Evolutionary conservation across 2,113 vertebrate species (phyloP).

Genomic region (Coptodon rendalli): DNA sequence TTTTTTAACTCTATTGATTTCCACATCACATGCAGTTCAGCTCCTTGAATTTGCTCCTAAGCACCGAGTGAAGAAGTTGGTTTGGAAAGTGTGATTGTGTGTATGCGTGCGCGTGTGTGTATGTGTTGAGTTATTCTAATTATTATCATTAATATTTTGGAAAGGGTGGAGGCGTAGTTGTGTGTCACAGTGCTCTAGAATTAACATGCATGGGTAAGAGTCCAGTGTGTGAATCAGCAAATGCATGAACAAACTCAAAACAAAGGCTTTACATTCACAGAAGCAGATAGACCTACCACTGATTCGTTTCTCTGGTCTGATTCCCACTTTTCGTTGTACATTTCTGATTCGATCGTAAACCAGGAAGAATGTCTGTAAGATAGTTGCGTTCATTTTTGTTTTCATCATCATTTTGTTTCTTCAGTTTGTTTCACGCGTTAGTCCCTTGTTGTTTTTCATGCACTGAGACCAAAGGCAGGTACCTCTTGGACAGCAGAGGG

Average conservation of each 20-base stretch:
- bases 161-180: slow-evolving; percentile 23
- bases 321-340: slow-evolving; percentile 23
- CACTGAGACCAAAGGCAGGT: slow-evolving; percentile 57
- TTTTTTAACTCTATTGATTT: slow-evolving; percentile 14
- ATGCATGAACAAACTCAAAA: slow-evolving; percentile 51
- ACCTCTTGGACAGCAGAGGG: slow-evolving; percentile 43
- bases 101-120: not conserved
- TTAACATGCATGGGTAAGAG: slow-evolving; percentile 41
- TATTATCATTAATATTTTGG: slow-evolving; percentile 48
- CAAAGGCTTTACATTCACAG: slow-evolving; percentile 31
- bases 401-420: slow-evolving; percentile 16
- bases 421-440: slow-evolving; percentile 8
- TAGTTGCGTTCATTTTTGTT: not conserved
- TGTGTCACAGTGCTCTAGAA: slow-evolving; percentile 41
- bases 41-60: slow-evolving; percentile 34
- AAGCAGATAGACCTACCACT: not conserved
- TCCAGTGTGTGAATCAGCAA: slow-evolving; percentile 21
- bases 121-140: slow-evolving; percentile 23
- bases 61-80: slow-evolving; percentile 18
- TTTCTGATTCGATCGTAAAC: slow-evolving; percentile 15
- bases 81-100: slow-evolving; percentile 41
- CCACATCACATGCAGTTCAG: slow-evolving; percentile 42
- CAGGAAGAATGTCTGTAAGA: slow-evolving; percentile 5
- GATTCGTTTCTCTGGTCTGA: slow-evolving; percentile 1
- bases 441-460: slow-evolving; percentile 45